Base-by-base conservation (phyloP, 2,113 vertebrate species). In the Nibea coibor region DNA sequence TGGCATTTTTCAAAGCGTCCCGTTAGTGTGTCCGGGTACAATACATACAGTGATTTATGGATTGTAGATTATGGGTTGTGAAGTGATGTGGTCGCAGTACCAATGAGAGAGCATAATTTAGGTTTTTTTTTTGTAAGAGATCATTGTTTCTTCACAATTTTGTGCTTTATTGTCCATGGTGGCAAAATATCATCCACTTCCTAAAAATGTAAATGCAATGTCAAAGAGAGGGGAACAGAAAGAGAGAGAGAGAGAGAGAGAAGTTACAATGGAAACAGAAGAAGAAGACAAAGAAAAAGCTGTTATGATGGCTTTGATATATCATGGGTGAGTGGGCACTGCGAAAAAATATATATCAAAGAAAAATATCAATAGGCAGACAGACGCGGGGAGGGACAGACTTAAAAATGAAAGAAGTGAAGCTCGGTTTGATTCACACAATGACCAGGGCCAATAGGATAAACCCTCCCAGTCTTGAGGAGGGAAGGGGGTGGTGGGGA, bases 391-490 rank as follows among this genome's bases (percentile, higher is more conserved):
- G 57, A 80, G 35, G 35, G 35, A 39, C 35, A 39, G 24, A 76
- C 71, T 42, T 26, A 83, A 78, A 81, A 78, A 81, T 76, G 61
- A 86, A 85, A 88, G 75, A 83, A 89, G 74, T 76, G 64, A 80
- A 75, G 79, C 66, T 89, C 89, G 87, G 87, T 87, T 92, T 89
- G 94, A 94, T 94, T 94, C 92, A 91, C 92, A 94, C 88, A 95
- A 92, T 75, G 93, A 91, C 85, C 85, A 58, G 94, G 95, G 92
- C 96, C 96, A 97, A 96, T 96, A 91, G 95, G 95, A 91, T 93
- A 94, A 87, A 92, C 87, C 92, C 85, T 91, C 95, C 95, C 92
- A 87, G 93, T 89, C 93, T 89, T 90, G 91, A 92, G 81, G 93
- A 87, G 80, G 89, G 93, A 94, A 78, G 94, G 92, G 91, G 93